Evolutionary conservation across 2,113 vertebrate genomes (phyloP), one percentile per base, ranked within the genome.

Genomic region (Empidonax traillii): DNA sequence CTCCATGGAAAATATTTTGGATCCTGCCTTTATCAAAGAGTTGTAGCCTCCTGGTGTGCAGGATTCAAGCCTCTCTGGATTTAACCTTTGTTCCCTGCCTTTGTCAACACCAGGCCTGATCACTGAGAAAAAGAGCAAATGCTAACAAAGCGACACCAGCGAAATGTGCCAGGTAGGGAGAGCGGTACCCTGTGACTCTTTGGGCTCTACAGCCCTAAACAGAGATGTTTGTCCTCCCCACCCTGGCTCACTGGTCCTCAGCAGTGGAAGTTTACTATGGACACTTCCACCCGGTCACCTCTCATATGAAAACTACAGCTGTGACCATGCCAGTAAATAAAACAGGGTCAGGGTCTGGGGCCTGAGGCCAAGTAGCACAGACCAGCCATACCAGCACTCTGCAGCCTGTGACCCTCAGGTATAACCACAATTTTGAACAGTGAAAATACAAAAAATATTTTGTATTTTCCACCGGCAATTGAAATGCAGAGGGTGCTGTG

Each of bases 321-420:
- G 10, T 19, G 53, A 16, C 31, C 77, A 51, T 59, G 62, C 35
- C 59, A 37, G 67, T 33, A 47, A 66, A 65, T 49, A 17, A 21
- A 83, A 53, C 7, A 31, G 65, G n/a, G 46, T 21, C 14, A 39
- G 21, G 56, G 58, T 86, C 49, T n/a, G 49, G 11, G 28, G 7
- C 24, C 5, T 13, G 35, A 52, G 59, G 49, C 55, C 41, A 21
- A 37, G 65, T 12, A 49, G 77, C 69, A 21, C 0, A 8, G 17
- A 41, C 52, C 6, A 15, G 46, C 37, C 8, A 0, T 31, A 15
- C 24, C 3, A 4, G 43, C 47, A 30, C 4, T 25, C 56, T n/a
- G 27, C 0, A 0, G n/a, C 35, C 46, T 6, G 47, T 46, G 47
- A 30, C n/a, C 39, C n/a, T 62, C 35, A 16, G 55, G 9, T 43